Base-by-base conservation (phyloP, 2,113 vertebrate species). In the Marcusenius ussheri region DNA sequence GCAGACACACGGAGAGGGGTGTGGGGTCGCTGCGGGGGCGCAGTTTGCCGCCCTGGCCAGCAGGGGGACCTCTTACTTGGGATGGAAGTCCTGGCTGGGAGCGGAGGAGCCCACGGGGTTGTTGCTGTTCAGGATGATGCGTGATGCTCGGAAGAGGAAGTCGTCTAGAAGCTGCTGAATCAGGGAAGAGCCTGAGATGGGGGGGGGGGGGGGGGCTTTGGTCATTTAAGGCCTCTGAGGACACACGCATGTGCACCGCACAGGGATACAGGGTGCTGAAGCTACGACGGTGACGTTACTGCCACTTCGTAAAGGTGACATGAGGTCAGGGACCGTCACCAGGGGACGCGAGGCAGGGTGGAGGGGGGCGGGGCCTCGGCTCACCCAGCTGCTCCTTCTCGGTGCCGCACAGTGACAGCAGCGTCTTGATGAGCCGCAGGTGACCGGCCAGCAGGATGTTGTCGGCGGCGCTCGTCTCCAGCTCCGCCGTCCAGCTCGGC, bases 101-200 rank as follows among this genome's bases (percentile, higher is more conserved):
- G 98, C 96, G 45, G 96, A 96, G 83, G 97, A 97, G 91, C 97
- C 97, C 80, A 97, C 97, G 80, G 98, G 96, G 92, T 97, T 99
- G 93, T 98, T 97, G 93, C 97, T 99, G 90, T 98, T 99, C 94
- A 99, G 96, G 93, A 99, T 99, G 92, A 99, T 99, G 92, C 98
- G 97, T n/a, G 98, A 99, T 35, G 98, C 98, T 93, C 98, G 96
- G 95, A 99, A 99, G 91, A 99, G 96, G 95, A 99, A 99, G 94
- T 99, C 98, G 94, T 99, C 98, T 93, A 99, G 91, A 90, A 99
- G 94, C 91, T 99, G 98, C 94, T 98, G 98, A 94, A 99, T 99
- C 92, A 99, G 95, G 92, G 98, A 98, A 1, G 97, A 96, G 91
- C 98, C 98, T 99, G 95, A 56, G 94, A 92, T 66, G 45, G 84